Base-by-base conservation (phyloP, 2,113 vertebrate genomes). In the Scytalopus superciliaris region DNA sequence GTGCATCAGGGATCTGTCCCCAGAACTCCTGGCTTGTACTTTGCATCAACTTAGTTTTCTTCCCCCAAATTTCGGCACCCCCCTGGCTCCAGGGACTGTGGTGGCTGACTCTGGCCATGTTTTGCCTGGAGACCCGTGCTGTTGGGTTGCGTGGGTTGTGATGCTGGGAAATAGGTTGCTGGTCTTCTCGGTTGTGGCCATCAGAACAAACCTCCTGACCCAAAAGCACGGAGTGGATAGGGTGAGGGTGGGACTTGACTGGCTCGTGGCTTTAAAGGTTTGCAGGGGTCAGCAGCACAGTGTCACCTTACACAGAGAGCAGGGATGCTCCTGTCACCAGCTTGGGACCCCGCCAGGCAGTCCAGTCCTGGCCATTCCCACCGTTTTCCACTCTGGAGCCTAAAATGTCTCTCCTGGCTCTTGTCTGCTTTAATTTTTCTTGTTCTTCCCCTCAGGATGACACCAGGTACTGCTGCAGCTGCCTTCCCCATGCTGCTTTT, bases 401-500 rank as follows among this genome's bases (percentile, higher is more conserved):
- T 79, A 49, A 85, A 91, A 53, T 42, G 57, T 47, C 80, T 87
- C 31, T 94, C 53, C 18, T 63, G 78, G 70, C 85, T 93, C 92
- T 98, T 94, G 93, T 91, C 96, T 98, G 97, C 98, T 98, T 97
- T 97, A 86, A 68, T 90, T 96, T 86, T n/a, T 95, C 39, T 84
- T 47, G 81, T 85, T 94, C 66, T 96, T 93, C 64, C 66, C 92
- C 55, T 94, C 84, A 90, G 84, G 89, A 88, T 94, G 89, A 97
- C 92, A 92, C 84, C 95, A 96, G 97, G 97, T 98, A 97, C 97
- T 97, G 94, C 94, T 94, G 94, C 94, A 96, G 94, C 94, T 96
- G 89, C 89, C 96, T 92, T 94, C 84, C 85, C 92, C 84, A 49
- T 95, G 95, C 94, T 96, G 95, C 94, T 96, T 96, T 94, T 95